Evolutionary conservation across 2,113 vertebrate genomes (phyloP).

Genomic region (Xenopus tropicalis): DNA sequence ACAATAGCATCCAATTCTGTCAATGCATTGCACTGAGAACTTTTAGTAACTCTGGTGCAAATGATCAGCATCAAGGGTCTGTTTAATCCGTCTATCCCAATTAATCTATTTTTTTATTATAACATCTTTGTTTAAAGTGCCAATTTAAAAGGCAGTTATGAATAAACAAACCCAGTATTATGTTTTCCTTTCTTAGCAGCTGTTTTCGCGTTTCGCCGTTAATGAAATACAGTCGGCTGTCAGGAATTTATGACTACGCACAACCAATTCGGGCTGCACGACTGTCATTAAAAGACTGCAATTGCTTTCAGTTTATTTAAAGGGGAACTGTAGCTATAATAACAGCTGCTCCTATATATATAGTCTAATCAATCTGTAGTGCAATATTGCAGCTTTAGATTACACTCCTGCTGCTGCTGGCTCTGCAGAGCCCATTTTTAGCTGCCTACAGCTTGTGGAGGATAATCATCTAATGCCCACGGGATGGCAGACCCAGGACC

Average conservation of each 20-base stretch:
- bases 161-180: slow-evolving; percentile 20
- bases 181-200: slow-evolving; percentile 3
- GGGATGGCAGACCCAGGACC: too few species aligned
- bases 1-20: too few species aligned
- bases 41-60: slow-evolving; percentile 6
- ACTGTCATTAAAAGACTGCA: slow-evolving; percentile 15
- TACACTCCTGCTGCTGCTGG: too few species aligned
- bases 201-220: slow-evolving; percentile 14
- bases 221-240: slow-evolving; percentile 1
- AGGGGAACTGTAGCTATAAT: neutral
- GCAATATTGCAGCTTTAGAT: too few species aligned
- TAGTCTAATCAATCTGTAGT: too few species aligned
- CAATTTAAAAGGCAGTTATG: slow-evolving; percentile 21
- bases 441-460: too few species aligned
- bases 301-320: slow-evolving; percentile 7
- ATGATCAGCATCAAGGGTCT: neutral
- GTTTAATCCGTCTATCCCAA: slow-evolving; percentile 12
- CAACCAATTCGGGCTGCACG: neutral
- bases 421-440: too few species aligned
- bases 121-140: slow-evolving; percentile 29
- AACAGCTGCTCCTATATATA: too few species aligned
- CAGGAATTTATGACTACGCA: slow-evolving; percentile 2
- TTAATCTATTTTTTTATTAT: slow-evolving; percentile 16
- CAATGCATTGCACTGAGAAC: neutral
- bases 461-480: too few species aligned